phyloP scores from a whole-genome alignment of 1,140 invertebrate genomes.

The Heliconius nattereri region DNA sequence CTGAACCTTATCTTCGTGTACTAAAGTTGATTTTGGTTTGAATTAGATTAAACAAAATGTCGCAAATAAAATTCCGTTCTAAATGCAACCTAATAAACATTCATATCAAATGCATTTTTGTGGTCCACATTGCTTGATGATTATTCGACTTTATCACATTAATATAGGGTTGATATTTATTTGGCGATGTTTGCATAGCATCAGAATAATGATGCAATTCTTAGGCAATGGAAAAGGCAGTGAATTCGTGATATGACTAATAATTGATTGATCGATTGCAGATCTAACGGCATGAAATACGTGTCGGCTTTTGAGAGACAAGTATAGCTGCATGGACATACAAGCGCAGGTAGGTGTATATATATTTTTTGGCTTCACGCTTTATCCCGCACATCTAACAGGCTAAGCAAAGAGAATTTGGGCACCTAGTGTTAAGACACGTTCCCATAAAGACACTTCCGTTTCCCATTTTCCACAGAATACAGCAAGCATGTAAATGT shows the following conservation, averaged over 20 bases:
- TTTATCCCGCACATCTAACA: not conserved
- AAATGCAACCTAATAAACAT: conserved; percentile 43
- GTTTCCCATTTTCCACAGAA: not conserved
- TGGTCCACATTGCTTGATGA: not conserved
- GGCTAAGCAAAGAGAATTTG: not conserved
- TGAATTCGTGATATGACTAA: conserved; percentile 41
- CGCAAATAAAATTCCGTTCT: conserved; percentile 30
- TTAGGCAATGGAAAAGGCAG: conserved; percentile 38
- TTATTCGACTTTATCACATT: conserved; percentile 25
- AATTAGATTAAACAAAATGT: conserved; percentile 1
- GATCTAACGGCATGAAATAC: conserved; percentile 38
- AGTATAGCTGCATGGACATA: not conserved
- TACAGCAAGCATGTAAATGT: not conserved
- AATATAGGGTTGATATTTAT: conserved; percentile 19
- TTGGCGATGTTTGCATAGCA: conserved; percentile 9
- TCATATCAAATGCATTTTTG: conserved; percentile 38
- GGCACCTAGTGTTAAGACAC: not conserved
- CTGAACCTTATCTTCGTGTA: conserved; percentile 14
- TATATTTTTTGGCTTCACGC: not conserved
- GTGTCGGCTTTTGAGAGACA: conserved; percentile 22
- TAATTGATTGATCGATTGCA: conserved; percentile 43
- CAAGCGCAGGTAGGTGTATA: not conserved
- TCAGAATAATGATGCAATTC: conserved; percentile 32
- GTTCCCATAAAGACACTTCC: not conserved
- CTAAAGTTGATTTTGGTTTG: not conserved